Evolutionary conservation across 2,797 vertebrate genomes (phyloP), one percentile per base, ranked within the genome.

Genomic region (Lerista edwardsae): DNA sequence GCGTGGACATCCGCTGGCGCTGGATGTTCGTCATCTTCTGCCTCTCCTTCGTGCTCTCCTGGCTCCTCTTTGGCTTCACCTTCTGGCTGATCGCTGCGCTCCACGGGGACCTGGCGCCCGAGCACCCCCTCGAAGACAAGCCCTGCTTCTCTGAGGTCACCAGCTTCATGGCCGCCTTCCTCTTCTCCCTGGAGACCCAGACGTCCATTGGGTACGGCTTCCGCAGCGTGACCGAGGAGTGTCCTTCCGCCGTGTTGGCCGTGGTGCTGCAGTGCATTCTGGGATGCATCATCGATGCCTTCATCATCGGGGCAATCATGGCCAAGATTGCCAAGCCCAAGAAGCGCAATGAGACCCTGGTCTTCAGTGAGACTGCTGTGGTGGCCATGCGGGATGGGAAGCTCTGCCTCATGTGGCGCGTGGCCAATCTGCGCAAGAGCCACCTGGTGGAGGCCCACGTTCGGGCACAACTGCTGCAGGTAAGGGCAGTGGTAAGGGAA

Each of bases 261-360:
- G 97, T 98, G 92, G 96, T 98, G 89, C 95, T 98, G 96, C 98
- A 98, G 96, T 98, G 98, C 96, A 98, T 98, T 65, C 96, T 97
- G 90, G 98, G 98, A 96, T 98, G 98, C 95, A 97, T 98, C 94
- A 97, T 98, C 73, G 98, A 98, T 93, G 97, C 98, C 96, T 98
- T 98, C 95, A 97, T 98, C 94, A 97, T 98, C 92, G 98, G 98
- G 89, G 98, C 97, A 73, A 97, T 98, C 81, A 98, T 98, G 98
- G 97, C 96, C 88, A 98, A 98, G 97, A 98, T 98, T 93, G 97
- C 98, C 92, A 98, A 98, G 96, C 98, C 98, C 95, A 98, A 98
- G 96, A 98, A 98, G 94, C 97, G 98, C 95, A 98, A 98, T 62
- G 97, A 97, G 94, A 98, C 98, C 1, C 94, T 98, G 84, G 94